Conservation (phyloP, 2,797 vertebrate genomes). For the Dipus sagitta region DNA sequence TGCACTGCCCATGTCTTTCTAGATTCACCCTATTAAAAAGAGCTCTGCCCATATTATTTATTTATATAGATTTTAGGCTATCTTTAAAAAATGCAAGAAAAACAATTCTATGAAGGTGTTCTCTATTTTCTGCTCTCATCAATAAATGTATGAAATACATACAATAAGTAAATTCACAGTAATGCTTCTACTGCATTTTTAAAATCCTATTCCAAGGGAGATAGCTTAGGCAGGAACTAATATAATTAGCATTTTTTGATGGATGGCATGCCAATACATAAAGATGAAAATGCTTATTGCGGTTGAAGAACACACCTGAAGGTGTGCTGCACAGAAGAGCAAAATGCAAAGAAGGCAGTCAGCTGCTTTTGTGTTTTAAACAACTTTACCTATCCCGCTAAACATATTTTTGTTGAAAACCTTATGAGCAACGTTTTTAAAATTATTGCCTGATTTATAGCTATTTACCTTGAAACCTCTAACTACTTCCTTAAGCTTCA, state of each 20-base stretch:
- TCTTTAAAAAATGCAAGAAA: slow-evolving; percentile 25
- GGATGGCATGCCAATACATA: slow-evolving; percentile 66
- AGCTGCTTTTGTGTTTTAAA: slow-evolving; percentile 12
- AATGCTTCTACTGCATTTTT: slow-evolving; percentile 49
- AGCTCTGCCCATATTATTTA: not conserved
- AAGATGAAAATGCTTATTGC: slow-evolving; percentile 69
- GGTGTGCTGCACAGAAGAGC: not conserved
- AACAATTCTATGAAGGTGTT: slow-evolving; percentile 44
- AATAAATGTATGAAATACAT: slow-evolving; percentile 68
- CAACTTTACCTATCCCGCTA: not conserved
- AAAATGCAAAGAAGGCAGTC: not conserved
- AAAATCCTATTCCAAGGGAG: slow-evolving; percentile 56
- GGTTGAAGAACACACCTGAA: not conserved
- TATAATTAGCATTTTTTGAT: slow-evolving; percentile 80
- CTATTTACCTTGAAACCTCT: not conserved
- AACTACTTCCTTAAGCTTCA: not conserved
- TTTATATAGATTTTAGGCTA: not conserved
- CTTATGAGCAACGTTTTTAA: not conserved
- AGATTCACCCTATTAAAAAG: not conserved
- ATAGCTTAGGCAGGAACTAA: slow-evolving; percentile 51
- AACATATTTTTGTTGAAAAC: not conserved
- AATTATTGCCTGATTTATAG: not conserved
- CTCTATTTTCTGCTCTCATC: slow-evolving; percentile 56
- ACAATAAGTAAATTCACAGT: slow-evolving; percentile 66
- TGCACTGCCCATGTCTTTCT: not conserved